Evolutionary conservation across 2,797 vertebrate species (phyloP).

Genomic region (Trachurus trachurus): DNA sequence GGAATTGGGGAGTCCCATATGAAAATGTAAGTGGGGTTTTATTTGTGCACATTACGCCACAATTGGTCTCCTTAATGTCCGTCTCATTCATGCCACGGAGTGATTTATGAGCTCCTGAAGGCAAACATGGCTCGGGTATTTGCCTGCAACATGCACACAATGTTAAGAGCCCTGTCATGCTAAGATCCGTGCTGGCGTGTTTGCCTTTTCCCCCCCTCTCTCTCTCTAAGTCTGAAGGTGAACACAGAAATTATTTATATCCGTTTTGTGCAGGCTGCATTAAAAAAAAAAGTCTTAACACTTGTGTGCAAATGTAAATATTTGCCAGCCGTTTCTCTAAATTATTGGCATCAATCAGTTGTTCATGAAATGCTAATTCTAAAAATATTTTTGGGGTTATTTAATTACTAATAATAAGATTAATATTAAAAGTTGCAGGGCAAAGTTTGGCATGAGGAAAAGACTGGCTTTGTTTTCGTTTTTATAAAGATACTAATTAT

Average conservation of each 20-base stretch:
- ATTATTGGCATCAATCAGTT: neutral
- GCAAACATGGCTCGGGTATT: conserved; percentile 80
- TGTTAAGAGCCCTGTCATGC: conserved; percentile 65
- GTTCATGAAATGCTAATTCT: neutral
- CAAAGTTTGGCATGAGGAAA: conserved; percentile 20
- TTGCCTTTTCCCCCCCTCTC: conserved; percentile 12
- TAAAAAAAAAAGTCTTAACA: neutral
- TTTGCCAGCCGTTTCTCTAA: neutral
- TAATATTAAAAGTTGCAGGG: neutral
- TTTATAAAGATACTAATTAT: neutral
- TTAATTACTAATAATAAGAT: neutral
- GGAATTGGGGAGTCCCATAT: conserved; percentile 77
- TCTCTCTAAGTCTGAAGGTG: conserved; percentile 30
- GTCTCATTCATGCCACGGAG: conserved; percentile 95
- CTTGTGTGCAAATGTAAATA: neutral
- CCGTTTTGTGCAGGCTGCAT: neutral
- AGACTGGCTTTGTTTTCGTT: accelerated
- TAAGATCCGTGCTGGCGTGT: conserved; percentile 45
- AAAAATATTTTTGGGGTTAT: neutral
- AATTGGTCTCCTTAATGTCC: conserved; percentile 98
- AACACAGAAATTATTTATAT: conserved; percentile 28
- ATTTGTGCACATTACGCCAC: conserved; percentile 93
- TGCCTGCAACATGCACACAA: conserved; percentile 75
- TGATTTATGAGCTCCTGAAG: conserved; percentile 98
- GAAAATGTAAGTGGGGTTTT: conserved; percentile 85